phyloP scores from a whole-genome alignment of 2,113 vertebrate genomes.

The Saccopteryx bilineata region DNA sequence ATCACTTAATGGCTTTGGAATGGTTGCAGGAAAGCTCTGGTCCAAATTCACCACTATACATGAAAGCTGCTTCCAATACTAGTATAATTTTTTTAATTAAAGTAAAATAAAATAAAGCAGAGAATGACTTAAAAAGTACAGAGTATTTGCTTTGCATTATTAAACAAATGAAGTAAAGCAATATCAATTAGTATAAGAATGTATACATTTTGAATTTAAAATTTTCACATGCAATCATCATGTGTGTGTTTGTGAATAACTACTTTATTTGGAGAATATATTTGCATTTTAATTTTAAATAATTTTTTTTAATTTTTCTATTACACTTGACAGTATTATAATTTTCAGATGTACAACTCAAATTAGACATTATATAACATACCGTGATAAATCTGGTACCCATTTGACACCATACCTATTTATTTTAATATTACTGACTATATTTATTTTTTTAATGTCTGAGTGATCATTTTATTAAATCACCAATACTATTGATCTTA shows the following conservation, averaged over 20 bases:
- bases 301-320: neutral
- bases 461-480: too few relatives aligned
- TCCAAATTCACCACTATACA: neutral
- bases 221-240: neutral
- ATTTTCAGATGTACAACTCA: neutral
- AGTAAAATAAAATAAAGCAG: constrained; percentile 1
- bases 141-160: neutral
- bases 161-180: neutral
- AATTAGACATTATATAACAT: neutral
- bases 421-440: neutral
- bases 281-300: neutral
- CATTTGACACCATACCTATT: neutral
- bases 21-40: neutral
- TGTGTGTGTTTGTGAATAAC: neutral
- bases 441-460: too few relatives aligned
- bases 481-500: too few relatives aligned
- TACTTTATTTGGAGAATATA: neutral
- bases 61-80: neutral
- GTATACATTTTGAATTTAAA: neutral
- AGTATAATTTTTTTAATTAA: neutral
- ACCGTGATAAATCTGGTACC: neutral
- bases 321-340: neutral
- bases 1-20: neutral
- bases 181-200: neutral
- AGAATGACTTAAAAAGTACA: neutral